Conservation (phyloP, 2,888 invertebrate species). For the Tholera decimalis region DNA sequence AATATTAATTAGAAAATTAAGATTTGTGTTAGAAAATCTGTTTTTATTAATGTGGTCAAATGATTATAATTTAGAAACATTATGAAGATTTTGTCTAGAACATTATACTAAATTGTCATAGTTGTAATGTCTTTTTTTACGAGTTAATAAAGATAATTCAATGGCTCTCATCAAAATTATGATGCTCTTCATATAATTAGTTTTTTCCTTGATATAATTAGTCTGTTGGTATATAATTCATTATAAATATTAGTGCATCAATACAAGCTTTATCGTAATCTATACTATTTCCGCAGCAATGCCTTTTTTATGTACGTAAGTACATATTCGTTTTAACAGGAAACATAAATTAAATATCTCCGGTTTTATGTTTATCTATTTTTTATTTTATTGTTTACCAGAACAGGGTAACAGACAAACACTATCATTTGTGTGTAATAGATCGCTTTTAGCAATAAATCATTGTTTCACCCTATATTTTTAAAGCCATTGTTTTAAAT, state of each 20-base stretch:
- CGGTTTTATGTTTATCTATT: too few species aligned
- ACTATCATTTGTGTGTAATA: too few species aligned
- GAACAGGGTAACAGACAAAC: too few species aligned
- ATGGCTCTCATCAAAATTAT: conserved; percentile 1
- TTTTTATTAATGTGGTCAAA: conserved; percentile 20
- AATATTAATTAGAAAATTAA: conserved; percentile 45
- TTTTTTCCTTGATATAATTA: conserved; percentile 4
- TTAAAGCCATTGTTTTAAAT: too few species aligned
- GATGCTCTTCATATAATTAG: neutral
- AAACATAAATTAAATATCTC: too few species aligned
- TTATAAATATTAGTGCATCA: neutral
- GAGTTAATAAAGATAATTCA: conserved; percentile 39
- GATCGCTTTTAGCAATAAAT: too few species aligned
- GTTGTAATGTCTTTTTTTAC: conserved; percentile 50
- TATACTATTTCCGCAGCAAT: too few species aligned
- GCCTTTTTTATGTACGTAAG: too few species aligned
- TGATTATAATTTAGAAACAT: conserved; percentile 35
- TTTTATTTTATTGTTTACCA: too few species aligned
- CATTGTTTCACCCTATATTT: too few species aligned
- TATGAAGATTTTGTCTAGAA: conserved; percentile 53
- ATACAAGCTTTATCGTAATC: too few species aligned
- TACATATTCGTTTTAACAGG: too few species aligned
- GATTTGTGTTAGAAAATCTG: conserved; percentile 9
- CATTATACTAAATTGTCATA: conserved; percentile 46
- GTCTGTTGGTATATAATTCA: conserved; percentile 1